These are phyloP conservation scores for Camponotus fellah DNA, from an alignment of 2,888 invertebrate genomes.

Conservation along the genomic window DNA sequence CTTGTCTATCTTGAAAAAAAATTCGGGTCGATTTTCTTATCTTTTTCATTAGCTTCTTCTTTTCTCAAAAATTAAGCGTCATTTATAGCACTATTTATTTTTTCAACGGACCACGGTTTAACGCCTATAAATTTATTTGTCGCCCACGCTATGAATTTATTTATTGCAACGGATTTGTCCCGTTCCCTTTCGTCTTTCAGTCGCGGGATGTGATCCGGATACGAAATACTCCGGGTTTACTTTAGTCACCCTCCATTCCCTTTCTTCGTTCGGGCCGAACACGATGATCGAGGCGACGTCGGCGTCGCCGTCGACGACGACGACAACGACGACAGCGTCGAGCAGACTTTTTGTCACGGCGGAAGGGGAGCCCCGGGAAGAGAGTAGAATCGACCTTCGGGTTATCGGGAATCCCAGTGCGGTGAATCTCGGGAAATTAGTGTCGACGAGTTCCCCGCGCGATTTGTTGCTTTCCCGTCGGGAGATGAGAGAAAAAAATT, in stretches of 20 bases:
- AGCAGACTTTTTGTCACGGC: constrained; percentile 56
- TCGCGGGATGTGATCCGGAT: constrained; percentile 63
- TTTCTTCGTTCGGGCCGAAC: constrained; percentile 20
- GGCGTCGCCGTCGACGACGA: constrained; percentile 31
- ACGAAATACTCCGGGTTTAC: constrained; percentile 60
- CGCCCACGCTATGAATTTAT: constrained; percentile 20
- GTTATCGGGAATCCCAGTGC: constrained; percentile 63
- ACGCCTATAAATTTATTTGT: neutral
- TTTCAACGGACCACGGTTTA: neutral
- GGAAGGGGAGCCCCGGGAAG: constrained; percentile 51
- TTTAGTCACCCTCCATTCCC: constrained; percentile 21
- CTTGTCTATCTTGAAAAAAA: neutral
- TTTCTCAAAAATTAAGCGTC: neutral
- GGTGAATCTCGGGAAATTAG: constrained; percentile 73
- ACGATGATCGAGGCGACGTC: constrained; percentile 58
- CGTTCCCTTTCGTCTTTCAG: neutral
- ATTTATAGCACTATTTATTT: neutral
- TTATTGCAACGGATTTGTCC: constrained; percentile 5
- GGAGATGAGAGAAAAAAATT: constrained; percentile 31
- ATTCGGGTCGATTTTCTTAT: constrained; percentile 5
- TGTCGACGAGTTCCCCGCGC: constrained; percentile 57
- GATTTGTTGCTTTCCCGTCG: constrained; percentile 49
- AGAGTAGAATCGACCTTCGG: constrained; percentile 49
- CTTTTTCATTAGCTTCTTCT: neutral
- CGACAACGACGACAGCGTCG: constrained; percentile 39